Conservation (phyloP, 2,888 invertebrate genomes). For the Spisula subtruncata region DNA sequence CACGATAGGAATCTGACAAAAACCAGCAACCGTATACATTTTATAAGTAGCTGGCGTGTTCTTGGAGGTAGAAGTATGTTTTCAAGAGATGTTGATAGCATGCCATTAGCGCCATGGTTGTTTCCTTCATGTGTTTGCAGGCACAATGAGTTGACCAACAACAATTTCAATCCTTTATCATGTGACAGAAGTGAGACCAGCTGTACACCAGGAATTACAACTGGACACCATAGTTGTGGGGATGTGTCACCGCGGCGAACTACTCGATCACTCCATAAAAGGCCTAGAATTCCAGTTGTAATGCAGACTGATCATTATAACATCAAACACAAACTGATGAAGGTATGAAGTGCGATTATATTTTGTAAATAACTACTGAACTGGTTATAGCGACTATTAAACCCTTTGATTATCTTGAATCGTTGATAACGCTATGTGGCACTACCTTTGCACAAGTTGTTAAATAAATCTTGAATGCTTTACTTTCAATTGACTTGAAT, state of each 20-base stretch:
- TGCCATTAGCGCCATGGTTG: conserved; percentile 23
- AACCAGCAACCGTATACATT: neutral
- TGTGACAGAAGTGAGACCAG: conserved; percentile 34
- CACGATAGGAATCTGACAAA: neutral
- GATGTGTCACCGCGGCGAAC: conserved; percentile 32
- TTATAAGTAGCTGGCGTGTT: conserved; percentile 28
- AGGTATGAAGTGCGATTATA: neutral
- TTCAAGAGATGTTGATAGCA: conserved; percentile 14
- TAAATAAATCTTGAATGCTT: too few species aligned
- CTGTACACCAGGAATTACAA: conserved; percentile 33
- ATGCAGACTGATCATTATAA: conserved; percentile 18
- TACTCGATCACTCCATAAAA: conserved; percentile 5
- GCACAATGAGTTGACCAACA: neutral
- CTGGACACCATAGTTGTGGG: conserved; percentile 51
- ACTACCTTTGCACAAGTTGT: too few species aligned
- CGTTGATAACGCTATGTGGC: too few species aligned
- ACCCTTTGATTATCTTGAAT: too few species aligned
- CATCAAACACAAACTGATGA: neutral
- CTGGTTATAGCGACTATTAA: too few species aligned
- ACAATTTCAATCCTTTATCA: neutral
- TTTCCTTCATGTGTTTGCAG: conserved; percentile 38
- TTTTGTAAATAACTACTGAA: too few species aligned
- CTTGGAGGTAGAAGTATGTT: neutral
- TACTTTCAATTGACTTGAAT: too few species aligned
- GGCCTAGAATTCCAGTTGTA: conserved; percentile 29